These are phyloP conservation scores for Ovis canadensis DNA, from an alignment of 2,113 vertebrate genomes.

Conservation along the genomic window DNA sequence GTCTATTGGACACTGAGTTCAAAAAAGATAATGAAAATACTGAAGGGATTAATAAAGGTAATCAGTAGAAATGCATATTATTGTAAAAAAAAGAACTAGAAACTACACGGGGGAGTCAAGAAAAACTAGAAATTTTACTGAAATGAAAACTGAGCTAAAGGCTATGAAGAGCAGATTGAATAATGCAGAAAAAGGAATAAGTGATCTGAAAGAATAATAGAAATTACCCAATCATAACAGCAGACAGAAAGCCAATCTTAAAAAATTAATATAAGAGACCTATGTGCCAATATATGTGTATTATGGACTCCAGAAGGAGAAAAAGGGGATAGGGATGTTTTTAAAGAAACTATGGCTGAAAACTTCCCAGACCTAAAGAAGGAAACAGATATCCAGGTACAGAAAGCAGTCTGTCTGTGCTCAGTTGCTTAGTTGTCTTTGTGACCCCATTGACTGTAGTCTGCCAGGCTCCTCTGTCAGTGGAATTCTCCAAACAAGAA, in stretches of 20 bases:
- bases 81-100: not conserved
- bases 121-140: not conserved
- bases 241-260: not conserved
- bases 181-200: not conserved
- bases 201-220: not conserved
- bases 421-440: not conserved
- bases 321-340: not conserved
- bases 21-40: not conserved
- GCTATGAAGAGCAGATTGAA: not conserved
- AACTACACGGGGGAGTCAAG: not conserved
- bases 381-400: not conserved
- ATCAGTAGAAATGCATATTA: not conserved
- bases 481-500: not conserved
- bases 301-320: not conserved
- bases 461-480: not conserved
- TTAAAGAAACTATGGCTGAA: not conserved
- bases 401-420: not conserved
- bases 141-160: not conserved
- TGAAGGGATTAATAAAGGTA: not conserved
- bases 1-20: not conserved
- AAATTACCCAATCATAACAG: not conserved
- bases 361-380: not conserved
- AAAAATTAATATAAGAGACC: not conserved
- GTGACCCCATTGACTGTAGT: not conserved
- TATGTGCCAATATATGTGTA: not conserved